A percentile compares a stretch with the other conserved stretches of the same genome.
Conservation (phyloP, 1,140 invertebrate genomes). For the Lepidurus couesii region DNA sequence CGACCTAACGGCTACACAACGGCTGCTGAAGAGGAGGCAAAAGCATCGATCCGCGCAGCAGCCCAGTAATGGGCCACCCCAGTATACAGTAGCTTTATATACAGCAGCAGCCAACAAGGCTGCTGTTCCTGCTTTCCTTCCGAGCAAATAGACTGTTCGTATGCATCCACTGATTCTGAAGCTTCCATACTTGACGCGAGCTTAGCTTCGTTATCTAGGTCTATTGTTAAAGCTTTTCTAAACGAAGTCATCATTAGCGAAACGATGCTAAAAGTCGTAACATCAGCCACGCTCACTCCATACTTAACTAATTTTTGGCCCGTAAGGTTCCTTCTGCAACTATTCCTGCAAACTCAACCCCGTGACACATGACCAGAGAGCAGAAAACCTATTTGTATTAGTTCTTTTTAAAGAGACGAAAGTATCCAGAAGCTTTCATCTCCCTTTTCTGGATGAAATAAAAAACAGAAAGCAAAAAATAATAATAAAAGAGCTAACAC, state of each 20-base stretch:
- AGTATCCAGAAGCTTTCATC: too few relatives aligned
- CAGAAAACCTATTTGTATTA: too few relatives aligned
- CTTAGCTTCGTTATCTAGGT: conserved; percentile 13
- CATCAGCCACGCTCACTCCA: not conserved
- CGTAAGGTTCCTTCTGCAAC: not conserved
- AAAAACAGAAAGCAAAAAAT: too few relatives aligned
- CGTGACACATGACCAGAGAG: too few relatives aligned
- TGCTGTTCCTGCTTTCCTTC: not conserved
- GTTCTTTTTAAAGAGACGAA: too few relatives aligned
- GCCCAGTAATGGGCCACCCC: not conserved
- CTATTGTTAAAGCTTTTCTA: conserved; percentile 1
- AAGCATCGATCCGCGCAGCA: conserved; percentile 7
- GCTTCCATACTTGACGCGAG: not conserved
- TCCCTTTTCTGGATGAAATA: too few relatives aligned
- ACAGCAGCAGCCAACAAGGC: not conserved
- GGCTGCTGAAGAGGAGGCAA: not conserved
- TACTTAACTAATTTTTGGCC: not conserved
- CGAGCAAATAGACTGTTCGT: not conserved
- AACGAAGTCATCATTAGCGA: conserved; percentile 15
- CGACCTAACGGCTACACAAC: not conserved
- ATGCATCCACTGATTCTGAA: not conserved
- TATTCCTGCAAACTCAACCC: not conserved
- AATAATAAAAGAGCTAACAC: too few relatives aligned
- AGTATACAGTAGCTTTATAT: not conserved
- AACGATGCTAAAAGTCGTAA: not conserved